These are phyloP conservation scores for Tetranychus truncatus DNA, from an alignment of 2,888 invertebrate species.

Conservation along the genomic window DNA sequence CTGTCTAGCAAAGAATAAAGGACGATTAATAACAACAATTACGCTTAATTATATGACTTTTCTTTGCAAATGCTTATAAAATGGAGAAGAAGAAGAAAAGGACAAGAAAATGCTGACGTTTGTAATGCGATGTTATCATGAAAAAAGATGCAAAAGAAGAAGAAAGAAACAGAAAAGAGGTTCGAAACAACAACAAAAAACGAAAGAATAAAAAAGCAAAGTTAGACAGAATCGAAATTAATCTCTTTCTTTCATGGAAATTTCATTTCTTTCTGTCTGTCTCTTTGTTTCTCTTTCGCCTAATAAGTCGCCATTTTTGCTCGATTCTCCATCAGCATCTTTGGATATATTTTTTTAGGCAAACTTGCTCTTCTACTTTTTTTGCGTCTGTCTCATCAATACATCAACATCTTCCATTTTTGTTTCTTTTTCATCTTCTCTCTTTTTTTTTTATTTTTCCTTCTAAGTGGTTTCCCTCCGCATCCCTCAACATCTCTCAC, in stretches of 20 bases:
- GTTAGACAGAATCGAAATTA: neutral
- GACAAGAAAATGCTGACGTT: neutral
- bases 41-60: neutral
- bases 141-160: neutral
- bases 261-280: slow-evolving; percentile 6
- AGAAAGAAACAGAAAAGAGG: neutral
- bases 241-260: neutral
- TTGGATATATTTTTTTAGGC: no score
- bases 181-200: neutral
- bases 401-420: slow-evolving; percentile 1
- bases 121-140: no score
- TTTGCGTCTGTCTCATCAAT: neutral
- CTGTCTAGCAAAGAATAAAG: neutral
- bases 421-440: neutral
- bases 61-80: neutral
- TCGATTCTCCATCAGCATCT: neutral
- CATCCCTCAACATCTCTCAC: neutral
- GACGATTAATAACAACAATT: neutral
- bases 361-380: neutral
- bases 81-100: no score
- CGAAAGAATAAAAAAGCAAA: neutral
- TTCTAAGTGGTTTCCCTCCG: neutral
- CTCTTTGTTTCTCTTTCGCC: neutral
- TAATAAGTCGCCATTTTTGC: neutral
- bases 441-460: neutral